Evolutionary conservation across 2,113 vertebrate species (phyloP).

Genomic region (Oryzias celebensis): DNA sequence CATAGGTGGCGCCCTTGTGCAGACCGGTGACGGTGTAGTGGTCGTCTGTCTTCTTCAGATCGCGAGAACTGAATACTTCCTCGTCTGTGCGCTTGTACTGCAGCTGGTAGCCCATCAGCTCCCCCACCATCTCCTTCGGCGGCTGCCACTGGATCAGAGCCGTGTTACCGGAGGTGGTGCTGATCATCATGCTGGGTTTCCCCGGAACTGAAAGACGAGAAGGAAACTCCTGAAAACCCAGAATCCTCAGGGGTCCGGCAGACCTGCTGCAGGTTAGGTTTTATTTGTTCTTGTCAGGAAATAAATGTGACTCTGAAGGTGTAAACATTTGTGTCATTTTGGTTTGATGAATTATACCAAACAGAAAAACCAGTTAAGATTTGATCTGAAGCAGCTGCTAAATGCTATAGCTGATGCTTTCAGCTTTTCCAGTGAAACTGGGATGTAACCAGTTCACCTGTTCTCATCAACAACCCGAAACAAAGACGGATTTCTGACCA

Average conservation of each 20-base stretch:
- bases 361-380: too few relatives aligned
- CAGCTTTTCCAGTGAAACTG: too few relatives aligned
- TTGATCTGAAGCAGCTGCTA: too few relatives aligned
- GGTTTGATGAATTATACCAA: too few relatives aligned
- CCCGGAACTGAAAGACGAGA: constrained; percentile 83
- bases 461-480: too few relatives aligned
- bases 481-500: too few relatives aligned
- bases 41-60: constrained; percentile 87
- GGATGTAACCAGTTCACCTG: too few relatives aligned
- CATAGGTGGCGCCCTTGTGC: constrained; percentile 92
- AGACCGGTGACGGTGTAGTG: constrained; percentile 91
- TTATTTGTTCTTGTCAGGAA: too few relatives aligned
- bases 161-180: constrained; percentile 93
- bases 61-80: constrained; percentile 81
- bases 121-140: constrained; percentile 94
- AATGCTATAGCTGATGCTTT: too few relatives aligned
- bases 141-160: constrained; percentile 98
- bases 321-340: too few relatives aligned
- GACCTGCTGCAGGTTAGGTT: too few relatives aligned
- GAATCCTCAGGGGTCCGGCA: neutral
- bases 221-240: neutral
- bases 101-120: constrained; percentile 93
- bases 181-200: constrained; percentile 96
- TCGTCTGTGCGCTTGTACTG: constrained; percentile 92
- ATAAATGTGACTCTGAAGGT: too few relatives aligned